Evolutionary conservation across 2,113 vertebrate species (phyloP).

Genomic region (Colossoma macropomum): DNA sequence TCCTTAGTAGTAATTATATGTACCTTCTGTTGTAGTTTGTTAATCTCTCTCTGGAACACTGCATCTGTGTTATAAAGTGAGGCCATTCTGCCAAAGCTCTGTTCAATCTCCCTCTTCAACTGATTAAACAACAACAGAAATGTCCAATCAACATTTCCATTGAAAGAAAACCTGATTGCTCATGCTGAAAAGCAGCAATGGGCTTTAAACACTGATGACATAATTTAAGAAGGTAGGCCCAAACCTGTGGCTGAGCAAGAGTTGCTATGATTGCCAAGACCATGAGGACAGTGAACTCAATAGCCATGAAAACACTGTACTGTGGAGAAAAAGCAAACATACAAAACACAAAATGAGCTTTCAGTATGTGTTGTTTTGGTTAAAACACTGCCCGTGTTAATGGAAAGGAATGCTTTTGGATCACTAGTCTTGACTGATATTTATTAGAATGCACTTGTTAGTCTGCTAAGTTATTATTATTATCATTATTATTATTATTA

Average conservation of each 20-base stretch:
- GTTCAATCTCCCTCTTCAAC: conserved; percentile 18
- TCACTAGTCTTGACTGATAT: too few relatives aligned
- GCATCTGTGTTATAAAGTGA: conserved; percentile 1
- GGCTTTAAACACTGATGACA: background rate
- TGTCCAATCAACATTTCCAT: background rate
- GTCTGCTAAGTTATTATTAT: too few relatives aligned
- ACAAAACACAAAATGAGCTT: background rate
- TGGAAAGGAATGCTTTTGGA: too few relatives aligned
- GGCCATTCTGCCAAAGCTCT: conserved; percentile 1
- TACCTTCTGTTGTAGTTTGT: conserved; percentile 35
- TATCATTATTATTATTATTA: too few relatives aligned
- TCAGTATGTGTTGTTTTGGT: background rate
- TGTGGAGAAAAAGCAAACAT: conserved; percentile 1
- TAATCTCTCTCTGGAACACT: background rate
- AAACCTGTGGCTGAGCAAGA: conserved; percentile 33
- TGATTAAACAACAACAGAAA: background rate
- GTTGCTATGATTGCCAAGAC: conserved; percentile 30
- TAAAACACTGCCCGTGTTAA: background rate
- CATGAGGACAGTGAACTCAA: conserved; percentile 20
- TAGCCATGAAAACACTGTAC: conserved; percentile 29
- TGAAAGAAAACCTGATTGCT: background rate
- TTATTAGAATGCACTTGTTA: too few relatives aligned
- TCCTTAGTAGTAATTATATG: background rate
- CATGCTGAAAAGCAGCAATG: background rate
- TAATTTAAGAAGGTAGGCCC: background rate